Evolutionary conservation across 2,888 invertebrate species (phyloP), one percentile per base, ranked within the genome.

Genomic region (Plebejus argus): DNA sequence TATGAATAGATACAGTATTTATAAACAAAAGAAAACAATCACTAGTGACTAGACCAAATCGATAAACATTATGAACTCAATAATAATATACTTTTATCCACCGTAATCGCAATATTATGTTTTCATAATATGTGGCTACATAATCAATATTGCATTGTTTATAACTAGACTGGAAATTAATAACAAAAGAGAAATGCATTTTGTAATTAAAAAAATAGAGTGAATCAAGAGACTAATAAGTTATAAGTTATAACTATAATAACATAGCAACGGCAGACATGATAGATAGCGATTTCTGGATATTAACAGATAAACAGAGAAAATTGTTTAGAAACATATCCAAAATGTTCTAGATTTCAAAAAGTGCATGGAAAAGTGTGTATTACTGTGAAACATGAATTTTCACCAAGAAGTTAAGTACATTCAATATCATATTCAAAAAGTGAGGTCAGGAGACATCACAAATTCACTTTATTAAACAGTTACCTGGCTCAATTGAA

Each of bases 71-170:
- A 33, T 66, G 6, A 28, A 33, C 18, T 6, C 28, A 66, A 66
- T 66, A 66, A 66, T 66, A 66, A 33, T 33, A 66, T 33, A 28
- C 6, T 66, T 28, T 66, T 33, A 66, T 66, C 66, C 28, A 66
- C 66, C 66, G 66, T 66, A 66, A 66, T 66, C 23, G 61, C 61
- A 66, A 66, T 66, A 61, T 58, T 66, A 61, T 58, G 23, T 23
- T 61, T 61, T 61, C 23, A 61, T 61, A 66, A 61, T 61, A 66
- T 15, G 10, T 5, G 18, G 28, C 66, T 15, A 66, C 66, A 66
- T 66, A 66, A 66, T 33, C 12, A 66, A 33, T 28, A 66, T 15
- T 33, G 66, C 28, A 66, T 66, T 66, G 66, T 66, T 61, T 33
- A 33, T 18, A 33, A 66, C 66, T 66, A 66, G 66, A 66, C 33